A percentile compares a stretch with the other conserved stretches of the same genome.
Conservation (phyloP, 2,113 vertebrate genomes). For the Cebus imitator region DNA sequence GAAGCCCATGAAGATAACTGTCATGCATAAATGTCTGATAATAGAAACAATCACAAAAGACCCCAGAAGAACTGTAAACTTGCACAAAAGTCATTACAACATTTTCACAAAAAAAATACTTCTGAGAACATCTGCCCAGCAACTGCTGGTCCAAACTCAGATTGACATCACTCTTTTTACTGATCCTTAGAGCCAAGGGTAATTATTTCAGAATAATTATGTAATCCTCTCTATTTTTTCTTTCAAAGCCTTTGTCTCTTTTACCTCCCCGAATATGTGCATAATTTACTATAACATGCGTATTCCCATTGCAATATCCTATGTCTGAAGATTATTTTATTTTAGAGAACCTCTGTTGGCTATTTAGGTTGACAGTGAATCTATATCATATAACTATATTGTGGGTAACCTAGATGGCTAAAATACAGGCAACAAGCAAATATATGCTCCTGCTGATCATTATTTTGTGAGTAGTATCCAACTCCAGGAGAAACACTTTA, state of each 20-base stretch:
- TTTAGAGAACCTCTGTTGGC: not conserved
- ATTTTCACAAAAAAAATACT: not conserved
- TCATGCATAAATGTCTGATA: not conserved
- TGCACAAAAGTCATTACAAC: not conserved
- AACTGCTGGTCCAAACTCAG: not conserved
- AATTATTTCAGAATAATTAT: not conserved
- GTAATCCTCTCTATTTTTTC: not conserved
- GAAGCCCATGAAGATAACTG: not conserved
- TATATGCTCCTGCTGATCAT: not conserved
- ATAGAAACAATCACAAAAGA: not conserved
- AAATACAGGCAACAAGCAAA: not conserved
- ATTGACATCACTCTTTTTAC: not conserved
- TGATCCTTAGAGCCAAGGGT: not conserved
- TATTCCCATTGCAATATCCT: not conserved
- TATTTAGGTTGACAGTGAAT: not conserved
- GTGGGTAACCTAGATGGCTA: not conserved
- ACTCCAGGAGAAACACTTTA: not conserved
- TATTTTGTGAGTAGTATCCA: not conserved
- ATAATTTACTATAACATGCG: not conserved
- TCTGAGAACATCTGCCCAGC: not conserved
- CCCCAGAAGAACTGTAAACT: not conserved
- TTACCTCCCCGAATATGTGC: not conserved
- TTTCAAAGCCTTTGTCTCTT: not conserved
- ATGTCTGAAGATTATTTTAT: not conserved
- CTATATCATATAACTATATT: not conserved